Evolutionary conservation across 2,113 vertebrate genomes (phyloP), one percentile per base, ranked within the genome.

Genomic region (Cyphomyrus plagiostoma): DNA sequence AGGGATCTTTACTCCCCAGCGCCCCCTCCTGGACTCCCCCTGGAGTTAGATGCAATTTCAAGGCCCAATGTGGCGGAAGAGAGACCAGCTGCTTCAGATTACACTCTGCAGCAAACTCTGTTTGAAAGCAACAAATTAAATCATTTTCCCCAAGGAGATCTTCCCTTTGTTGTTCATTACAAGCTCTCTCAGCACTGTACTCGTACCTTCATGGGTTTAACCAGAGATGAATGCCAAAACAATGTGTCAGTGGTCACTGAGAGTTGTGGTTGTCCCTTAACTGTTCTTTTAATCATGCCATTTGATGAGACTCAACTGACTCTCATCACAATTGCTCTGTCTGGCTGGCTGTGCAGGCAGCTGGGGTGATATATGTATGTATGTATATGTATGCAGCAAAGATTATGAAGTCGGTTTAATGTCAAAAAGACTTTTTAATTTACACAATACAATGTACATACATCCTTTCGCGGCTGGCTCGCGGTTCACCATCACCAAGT

Each of bases 1-100:
- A 11, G 21, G 45, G 9, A 46, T 49, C 9, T n/a, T 2, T 4
- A 35, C 50, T 89, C 90, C 87, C 90, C 92, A 93, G 88, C 91
- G 91, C 92, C 92, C 91, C 89, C 92, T 93, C 90, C 91, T 93
- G 92, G 91, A 92, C 23, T 84, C 45, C 2, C 49, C 50, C 17
- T 45, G n/a, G 26, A 48, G 89, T 86, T 87, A 82, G 88, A 88
- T 86, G 48, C 42, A 21, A 74, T 53, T 74, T 82, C 58, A 62
- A 82, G 58, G 70, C 87, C 4, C 45, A 88, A 45, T 87, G 49
- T 35, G 49, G 56, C 23, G 23, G 74, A 88, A 88, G 42, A 91
- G 85, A 92, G 49, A 87, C 90, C 91, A 92, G 58, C 88, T 89
- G 92, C 89, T 92, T 88, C 90, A 91, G 86, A 83, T 49, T 90